Percentiles rank a stretch among this genome's conserved stretches.
Evolutionary conservation across 2,797 vertebrate species (phyloP).

Genomic region (Mallotus villosus): DNA sequence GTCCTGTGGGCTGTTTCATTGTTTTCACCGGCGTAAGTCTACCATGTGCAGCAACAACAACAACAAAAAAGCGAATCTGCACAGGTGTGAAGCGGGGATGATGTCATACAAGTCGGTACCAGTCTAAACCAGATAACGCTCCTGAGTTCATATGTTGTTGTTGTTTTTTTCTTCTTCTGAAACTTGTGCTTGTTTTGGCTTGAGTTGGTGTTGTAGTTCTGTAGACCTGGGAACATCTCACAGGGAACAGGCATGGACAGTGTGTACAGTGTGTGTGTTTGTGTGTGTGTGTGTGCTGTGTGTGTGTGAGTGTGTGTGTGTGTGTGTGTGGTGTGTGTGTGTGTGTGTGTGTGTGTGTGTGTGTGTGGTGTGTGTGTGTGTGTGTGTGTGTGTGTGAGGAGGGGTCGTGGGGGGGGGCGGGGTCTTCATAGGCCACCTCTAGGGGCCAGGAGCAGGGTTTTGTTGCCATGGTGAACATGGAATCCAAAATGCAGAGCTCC

Average conservation of each 20-base stretch:
- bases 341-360: no score
- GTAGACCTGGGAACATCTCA: not conserved
- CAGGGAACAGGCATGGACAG: slow-evolving; percentile 24
- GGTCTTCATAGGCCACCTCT: slow-evolving; percentile 53
- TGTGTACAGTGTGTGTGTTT: slow-evolving; percentile 27
- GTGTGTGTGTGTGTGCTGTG: no score
- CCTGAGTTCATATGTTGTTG: slow-evolving; percentile 7
- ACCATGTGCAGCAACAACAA: not conserved
- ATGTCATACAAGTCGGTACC: no score
- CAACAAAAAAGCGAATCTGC: not conserved
- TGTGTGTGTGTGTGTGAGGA: slow-evolving; percentile 9
- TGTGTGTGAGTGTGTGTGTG: no score
- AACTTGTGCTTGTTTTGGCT: slow-evolving; percentile 8
- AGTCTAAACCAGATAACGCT: no score
- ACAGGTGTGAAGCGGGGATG: not conserved
- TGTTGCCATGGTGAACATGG: slow-evolving; percentile 81
- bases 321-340: no score
- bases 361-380: no score
- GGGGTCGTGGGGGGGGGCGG: slow-evolving; percentile 1
- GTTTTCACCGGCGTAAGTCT: not conserved
- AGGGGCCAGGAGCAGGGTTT: slow-evolving; percentile 64
- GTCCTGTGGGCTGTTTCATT: not conserved
- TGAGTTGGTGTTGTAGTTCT: not conserved
- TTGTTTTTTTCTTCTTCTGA: slow-evolving; percentile 9
- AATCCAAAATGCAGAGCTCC: slow-evolving; percentile 75